These are phyloP conservation scores for Euborellia annulipes DNA, from an alignment of 1,140 invertebrate species.

Conservation along the genomic window DNA sequence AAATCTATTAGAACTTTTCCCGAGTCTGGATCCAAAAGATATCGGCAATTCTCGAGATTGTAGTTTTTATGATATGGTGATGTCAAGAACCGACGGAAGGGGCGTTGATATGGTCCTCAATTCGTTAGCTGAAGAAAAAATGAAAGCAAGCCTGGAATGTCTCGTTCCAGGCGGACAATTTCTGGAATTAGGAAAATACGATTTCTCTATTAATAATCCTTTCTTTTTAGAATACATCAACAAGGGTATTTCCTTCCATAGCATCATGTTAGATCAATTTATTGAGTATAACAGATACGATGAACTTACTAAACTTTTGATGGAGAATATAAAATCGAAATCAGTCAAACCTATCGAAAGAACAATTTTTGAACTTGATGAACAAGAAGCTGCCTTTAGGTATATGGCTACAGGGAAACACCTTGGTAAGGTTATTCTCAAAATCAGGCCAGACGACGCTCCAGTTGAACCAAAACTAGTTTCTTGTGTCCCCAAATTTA, in stretches of 20 bases:
- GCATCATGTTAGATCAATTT: conserved; percentile 66
- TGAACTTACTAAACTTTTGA: conserved; percentile 26
- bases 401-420: conserved; percentile 96
- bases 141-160: conserved; percentile 34
- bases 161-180: too few relatives aligned
- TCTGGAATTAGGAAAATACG: conserved; percentile 16
- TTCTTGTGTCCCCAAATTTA: not conserved
- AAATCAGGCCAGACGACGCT: conserved; percentile 40
- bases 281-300: conserved; percentile 28
- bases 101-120: conserved; percentile 66
- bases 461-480: not conserved
- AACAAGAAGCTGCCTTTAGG: conserved; percentile 21
- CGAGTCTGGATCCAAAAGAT: conserved; percentile 26
- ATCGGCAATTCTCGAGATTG: not conserved
- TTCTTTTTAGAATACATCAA: not conserved
- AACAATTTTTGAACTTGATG: conserved; percentile 27
- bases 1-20: conserved; percentile 47
- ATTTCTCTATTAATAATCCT: conserved; percentile 2
- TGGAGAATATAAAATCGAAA: conserved; percentile 33
- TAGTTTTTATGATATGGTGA: conserved; percentile 28
- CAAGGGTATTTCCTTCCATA: conserved; percentile 69
- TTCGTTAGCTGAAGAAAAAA: conserved; percentile 61
- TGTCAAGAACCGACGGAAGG: conserved; percentile 36
- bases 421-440: conserved; percentile 87
- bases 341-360: conserved; percentile 35